A percentile compares a stretch with the other conserved stretches of the same genome.
Conservation (phyloP, 2,888 invertebrate genomes). For the Eristalinus aeneus region DNA sequence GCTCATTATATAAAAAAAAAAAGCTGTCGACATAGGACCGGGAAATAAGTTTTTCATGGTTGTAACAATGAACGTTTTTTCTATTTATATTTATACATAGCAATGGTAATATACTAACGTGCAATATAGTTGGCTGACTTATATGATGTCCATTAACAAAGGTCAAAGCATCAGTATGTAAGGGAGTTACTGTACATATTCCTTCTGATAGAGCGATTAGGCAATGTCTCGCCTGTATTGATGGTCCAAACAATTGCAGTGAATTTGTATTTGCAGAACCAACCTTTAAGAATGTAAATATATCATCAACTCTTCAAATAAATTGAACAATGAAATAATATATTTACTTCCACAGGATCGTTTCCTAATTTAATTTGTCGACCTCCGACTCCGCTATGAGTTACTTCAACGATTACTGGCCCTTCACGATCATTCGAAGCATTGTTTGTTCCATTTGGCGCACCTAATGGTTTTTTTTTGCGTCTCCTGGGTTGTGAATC, state of each 20-base stretch:
- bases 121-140: conserved; percentile 94
- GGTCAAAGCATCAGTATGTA: conserved; percentile 95
- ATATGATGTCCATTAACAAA: conserved; percentile 96
- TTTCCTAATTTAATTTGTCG: conserved; percentile 84
- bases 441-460: conserved; percentile 81
- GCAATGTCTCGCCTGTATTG: conserved; percentile 96
- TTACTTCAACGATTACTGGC: conserved; percentile 84
- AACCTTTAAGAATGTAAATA: conserved; percentile 81
- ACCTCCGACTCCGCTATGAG: conserved; percentile 83
- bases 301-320: background rate
- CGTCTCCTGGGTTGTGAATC: conserved; percentile 94
- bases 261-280: conserved; percentile 90
- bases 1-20: too few relatives aligned
- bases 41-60: too few relatives aligned
- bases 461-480: conserved; percentile 87
- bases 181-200: conserved; percentile 95
- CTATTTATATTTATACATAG: too few relatives aligned
- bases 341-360: conserved; percentile 85
- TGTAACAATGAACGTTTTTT: too few relatives aligned
- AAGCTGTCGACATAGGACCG: too few relatives aligned
- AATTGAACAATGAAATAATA: too few relatives aligned
- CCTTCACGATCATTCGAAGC: conserved; percentile 85
- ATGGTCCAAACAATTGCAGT: conserved; percentile 92
- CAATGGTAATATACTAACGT: conserved; percentile 81
- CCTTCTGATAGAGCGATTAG: conserved; percentile 96